These are phyloP conservation scores for Oscheius onirici DNA, from an alignment of 2,888 invertebrate species.

Conservation along the genomic window DNA sequence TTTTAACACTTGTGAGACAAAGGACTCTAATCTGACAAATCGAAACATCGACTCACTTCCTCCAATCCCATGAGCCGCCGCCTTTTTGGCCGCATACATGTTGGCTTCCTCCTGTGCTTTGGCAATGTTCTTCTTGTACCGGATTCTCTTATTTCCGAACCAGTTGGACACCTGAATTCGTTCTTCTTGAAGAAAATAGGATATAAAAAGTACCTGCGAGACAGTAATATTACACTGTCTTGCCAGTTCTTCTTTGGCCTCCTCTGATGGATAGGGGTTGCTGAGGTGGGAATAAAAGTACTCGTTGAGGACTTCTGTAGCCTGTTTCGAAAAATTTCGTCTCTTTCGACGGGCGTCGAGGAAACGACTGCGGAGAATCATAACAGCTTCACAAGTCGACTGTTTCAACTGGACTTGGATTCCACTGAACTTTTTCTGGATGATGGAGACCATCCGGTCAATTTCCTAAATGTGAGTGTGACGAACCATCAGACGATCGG, in stretches of 20 bases:
- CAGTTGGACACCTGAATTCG: conserved; percentile 82
- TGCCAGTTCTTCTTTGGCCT: conserved; percentile 98
- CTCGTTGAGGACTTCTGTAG: conserved; percentile 97
- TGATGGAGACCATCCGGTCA: conserved; percentile 97
- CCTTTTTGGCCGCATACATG: conserved; percentile 97
- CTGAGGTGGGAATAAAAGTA: conserved; percentile 99
- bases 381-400: conserved; percentile 98
- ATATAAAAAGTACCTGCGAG: conserved; percentile 80
- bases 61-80: conserved; percentile 73
- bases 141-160: conserved; percentile 99
- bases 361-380: conserved; percentile 87
- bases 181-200: background rate
- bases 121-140: conserved; percentile 99
- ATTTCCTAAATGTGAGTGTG: conserved; percentile 79
- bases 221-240: conserved; percentile 98
- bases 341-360: conserved; percentile 79
- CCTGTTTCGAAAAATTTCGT: conserved; percentile 99
- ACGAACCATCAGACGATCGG: background rate
- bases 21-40: background rate
- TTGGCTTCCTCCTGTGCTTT: conserved; percentile 98
- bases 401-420: conserved; percentile 88
- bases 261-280: conserved; percentile 99
- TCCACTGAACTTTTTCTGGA: conserved; percentile 85
- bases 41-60: conserved; percentile 25
- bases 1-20: no score